Base-by-base conservation (phyloP, 2,888 invertebrate species). In the Macrophya annulata region DNA sequence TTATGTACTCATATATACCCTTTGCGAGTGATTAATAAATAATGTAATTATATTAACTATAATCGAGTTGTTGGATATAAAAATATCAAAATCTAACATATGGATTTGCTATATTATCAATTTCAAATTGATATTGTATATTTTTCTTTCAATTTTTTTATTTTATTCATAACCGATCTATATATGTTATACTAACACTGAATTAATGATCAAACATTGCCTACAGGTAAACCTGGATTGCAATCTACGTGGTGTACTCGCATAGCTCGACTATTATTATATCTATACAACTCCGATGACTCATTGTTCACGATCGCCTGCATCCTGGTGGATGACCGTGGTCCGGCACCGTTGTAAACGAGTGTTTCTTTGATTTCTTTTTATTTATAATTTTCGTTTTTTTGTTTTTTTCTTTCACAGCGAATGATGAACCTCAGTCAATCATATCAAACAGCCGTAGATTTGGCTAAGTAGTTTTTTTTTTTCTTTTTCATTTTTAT, bases 301-400 rank as follows among this genome's bases (percentile, higher is more conserved):
- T 81, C 81, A 81, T 81, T 81, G 81, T 81, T 62, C n/a, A 25
- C 59, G 62, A 62, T 81, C 81, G 72, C 15, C 59, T 81, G 62
- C 81, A 81, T 59, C 81, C 59, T 59, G 59, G 59, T 81, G 62
- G 81, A 81, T 81, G 81, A 81, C 81, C 81, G 59, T 81, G 62
- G 81, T 77, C 77, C 51, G 17, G 37, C 37, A 25, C 51, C 25
- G 40, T 43, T 62, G 37, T 81, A 12, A 81, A 62, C 81, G 81
- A 21, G 59, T n/a, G 31, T 43, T 62, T 81, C 62, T 81, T 81
- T 15, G 37, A 21, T 55, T 45, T 55, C 37, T 51, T 21, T 43
- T 21, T 62, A n/a, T 43, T 15, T 6, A 10, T 31, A 6, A n/a
- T 1, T 77, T 31, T 55, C 17, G 17, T 55, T 1, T 31, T 55